Percentiles rank a stretch among this genome's conserved stretches.
These are phyloP conservation scores for Andinoacara biseriatus DNA, from an alignment of 2,113 vertebrate species.

Conservation along the genomic window DNA sequence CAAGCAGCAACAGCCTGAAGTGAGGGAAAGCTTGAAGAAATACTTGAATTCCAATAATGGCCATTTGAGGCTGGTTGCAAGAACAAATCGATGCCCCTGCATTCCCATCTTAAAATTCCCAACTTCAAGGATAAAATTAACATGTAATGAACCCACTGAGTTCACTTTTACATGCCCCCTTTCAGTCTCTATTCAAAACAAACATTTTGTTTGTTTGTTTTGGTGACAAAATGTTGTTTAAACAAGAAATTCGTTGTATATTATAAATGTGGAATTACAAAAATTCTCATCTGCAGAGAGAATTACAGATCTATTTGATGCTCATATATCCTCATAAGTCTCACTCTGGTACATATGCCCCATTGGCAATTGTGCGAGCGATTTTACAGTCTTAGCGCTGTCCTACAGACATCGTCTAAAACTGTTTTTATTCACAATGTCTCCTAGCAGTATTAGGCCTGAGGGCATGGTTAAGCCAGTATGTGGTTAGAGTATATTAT, in stretches of 20 bases:
- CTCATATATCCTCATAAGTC: constrained; percentile 17
- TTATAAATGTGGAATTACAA: background rate
- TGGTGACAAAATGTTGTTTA: background rate
- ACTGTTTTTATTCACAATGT: constrained; percentile 55
- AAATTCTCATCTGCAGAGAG: background rate
- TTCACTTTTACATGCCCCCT: background rate
- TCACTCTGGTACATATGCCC: background rate
- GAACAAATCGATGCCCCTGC: background rate
- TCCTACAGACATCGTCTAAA: constrained; percentile 43
- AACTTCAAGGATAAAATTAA: background rate
- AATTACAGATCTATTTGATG: constrained; percentile 32
- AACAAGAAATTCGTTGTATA: background rate
- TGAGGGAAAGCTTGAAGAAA: too few species aligned
- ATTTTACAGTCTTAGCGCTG: constrained; percentile 41
- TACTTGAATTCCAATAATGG: background rate
- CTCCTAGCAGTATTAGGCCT: constrained; percentile 62
- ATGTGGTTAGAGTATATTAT: constrained; percentile 68
- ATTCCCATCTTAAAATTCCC: background rate
- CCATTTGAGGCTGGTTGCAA: background rate
- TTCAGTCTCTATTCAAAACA: background rate
- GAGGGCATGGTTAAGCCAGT: constrained; percentile 66
- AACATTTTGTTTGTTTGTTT: background rate
- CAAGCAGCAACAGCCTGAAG: background rate
- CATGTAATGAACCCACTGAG: background rate
- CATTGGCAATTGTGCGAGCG: constrained; percentile 37